Evolutionary conservation across 2,113 vertebrate species (phyloP).

Genomic region (Antechinus stuartii): DNA sequence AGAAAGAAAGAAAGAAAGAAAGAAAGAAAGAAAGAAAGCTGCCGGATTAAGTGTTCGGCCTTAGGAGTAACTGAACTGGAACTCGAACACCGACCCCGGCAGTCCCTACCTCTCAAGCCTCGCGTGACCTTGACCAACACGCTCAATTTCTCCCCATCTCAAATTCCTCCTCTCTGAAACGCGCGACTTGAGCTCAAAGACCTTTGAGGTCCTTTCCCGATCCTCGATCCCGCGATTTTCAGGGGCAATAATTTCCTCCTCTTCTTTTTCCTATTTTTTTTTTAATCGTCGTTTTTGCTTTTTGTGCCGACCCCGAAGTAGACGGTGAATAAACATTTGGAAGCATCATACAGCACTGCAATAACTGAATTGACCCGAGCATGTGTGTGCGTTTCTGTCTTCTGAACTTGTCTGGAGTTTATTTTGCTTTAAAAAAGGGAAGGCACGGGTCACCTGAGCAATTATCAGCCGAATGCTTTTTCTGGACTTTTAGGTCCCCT

Average conservation of each 20-base stretch:
- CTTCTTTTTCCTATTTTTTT: background rate
- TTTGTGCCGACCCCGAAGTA: background rate
- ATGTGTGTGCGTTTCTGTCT: background rate
- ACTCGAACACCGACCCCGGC: background rate
- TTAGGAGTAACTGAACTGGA: background rate
- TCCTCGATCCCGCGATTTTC: background rate
- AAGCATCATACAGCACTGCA: background rate
- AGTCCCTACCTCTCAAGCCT: too few relatives aligned
- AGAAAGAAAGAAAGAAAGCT: too few relatives aligned
- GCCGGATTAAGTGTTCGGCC: background rate
- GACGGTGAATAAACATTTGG: background rate
- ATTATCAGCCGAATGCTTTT: background rate
- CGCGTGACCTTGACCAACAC: background rate
- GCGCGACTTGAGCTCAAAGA: background rate
- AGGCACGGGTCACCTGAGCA: background rate
- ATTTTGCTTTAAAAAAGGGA: background rate
- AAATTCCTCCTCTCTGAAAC: constrained; percentile 22
- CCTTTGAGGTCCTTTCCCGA: background rate
- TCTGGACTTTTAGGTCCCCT: background rate
- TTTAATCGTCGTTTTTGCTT: background rate
- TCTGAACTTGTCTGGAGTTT: background rate
- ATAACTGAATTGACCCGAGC: background rate
- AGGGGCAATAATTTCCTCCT: background rate
- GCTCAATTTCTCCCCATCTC: background rate
- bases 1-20: too few relatives aligned